A percentile compares a stretch with the other conserved stretches of the same genome.
phyloP scores from a whole-genome alignment of 1,140 invertebrate species.

The Copidosoma floridanum region DNA sequence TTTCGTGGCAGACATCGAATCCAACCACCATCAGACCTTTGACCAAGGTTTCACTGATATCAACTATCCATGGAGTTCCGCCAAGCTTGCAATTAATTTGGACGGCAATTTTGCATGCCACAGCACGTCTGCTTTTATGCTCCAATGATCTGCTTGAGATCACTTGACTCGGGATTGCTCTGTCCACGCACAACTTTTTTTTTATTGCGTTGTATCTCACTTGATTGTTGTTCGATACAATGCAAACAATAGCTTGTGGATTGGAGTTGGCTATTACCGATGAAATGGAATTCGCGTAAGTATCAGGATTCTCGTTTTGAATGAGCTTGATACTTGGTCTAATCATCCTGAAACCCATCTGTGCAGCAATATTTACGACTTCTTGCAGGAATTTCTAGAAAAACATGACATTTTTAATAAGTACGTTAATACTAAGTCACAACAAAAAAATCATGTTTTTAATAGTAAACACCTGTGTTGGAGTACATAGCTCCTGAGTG shows the following conservation, averaged over 20 bases:
- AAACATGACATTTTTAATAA: not conserved
- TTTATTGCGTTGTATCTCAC: conserved; percentile 83
- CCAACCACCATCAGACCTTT: conserved; percentile 77
- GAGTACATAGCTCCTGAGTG: too few relatives aligned
- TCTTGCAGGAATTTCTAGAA: conserved; percentile 29
- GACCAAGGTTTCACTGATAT: conserved; percentile 47
- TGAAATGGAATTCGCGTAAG: conserved; percentile 58
- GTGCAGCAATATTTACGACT: conserved; percentile 47
- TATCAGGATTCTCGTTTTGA: conserved; percentile 57
- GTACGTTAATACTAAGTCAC: not conserved
- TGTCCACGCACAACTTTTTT: conserved; percentile 78
- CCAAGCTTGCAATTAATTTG: conserved; percentile 89
- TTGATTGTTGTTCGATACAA: conserved; percentile 69
- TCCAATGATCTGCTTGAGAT: conserved; percentile 63
- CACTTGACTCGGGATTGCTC: conserved; percentile 74
- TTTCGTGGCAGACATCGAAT: conserved; percentile 85
- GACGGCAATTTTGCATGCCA: conserved; percentile 85
- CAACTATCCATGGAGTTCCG: conserved; percentile 79
- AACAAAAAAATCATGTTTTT: not conserved
- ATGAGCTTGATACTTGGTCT: conserved; percentile 20
- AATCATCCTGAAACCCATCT: conserved; percentile 54
- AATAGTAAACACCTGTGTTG: not conserved
- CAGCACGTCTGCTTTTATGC: conserved; percentile 61
- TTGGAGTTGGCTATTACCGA: conserved; percentile 54
- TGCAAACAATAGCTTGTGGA: conserved; percentile 65